These are phyloP conservation scores for Ceratotherium simum DNA, from an alignment of 2,113 vertebrate species.

Conservation along the genomic window DNA sequence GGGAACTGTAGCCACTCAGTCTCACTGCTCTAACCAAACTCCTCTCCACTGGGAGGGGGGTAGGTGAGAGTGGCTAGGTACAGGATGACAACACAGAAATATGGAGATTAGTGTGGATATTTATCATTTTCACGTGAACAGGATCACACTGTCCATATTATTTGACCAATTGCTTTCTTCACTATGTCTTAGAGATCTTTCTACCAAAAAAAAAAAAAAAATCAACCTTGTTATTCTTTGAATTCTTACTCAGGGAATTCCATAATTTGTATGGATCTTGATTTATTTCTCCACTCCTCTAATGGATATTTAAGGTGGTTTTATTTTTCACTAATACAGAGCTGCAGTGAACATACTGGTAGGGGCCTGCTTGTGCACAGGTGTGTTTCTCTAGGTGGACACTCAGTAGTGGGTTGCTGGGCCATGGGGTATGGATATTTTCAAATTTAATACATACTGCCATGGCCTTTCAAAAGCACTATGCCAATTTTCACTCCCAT, in stretches of 20 bases:
- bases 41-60: not conserved
- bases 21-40: conserved; percentile 14
- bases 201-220: not conserved
- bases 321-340: conserved; percentile 49
- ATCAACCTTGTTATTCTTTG: not conserved
- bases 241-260: conserved; percentile 43
- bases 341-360: not conserved
- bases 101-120: not conserved
- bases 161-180: conserved; percentile 36
- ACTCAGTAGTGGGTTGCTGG: not conserved
- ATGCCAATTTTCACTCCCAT: not conserved
- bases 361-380: not conserved
- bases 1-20: not conserved
- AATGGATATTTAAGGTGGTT: conserved; percentile 36
- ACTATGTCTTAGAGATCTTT: conserved; percentile 31
- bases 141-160: conserved; percentile 1
- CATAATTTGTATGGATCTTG: not conserved
- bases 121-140: not conserved
- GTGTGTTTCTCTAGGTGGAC: conserved; percentile 27
- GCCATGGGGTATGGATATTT: not conserved
- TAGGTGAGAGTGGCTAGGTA: not conserved
- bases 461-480: conserved; percentile 33
- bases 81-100: conserved; percentile 6
- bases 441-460: conserved; percentile 30
- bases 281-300: not conserved